These are phyloP conservation scores for Ophioninae sp. DNA, from an alignment of 2,888 invertebrate genomes.

Conservation along the genomic window DNA sequence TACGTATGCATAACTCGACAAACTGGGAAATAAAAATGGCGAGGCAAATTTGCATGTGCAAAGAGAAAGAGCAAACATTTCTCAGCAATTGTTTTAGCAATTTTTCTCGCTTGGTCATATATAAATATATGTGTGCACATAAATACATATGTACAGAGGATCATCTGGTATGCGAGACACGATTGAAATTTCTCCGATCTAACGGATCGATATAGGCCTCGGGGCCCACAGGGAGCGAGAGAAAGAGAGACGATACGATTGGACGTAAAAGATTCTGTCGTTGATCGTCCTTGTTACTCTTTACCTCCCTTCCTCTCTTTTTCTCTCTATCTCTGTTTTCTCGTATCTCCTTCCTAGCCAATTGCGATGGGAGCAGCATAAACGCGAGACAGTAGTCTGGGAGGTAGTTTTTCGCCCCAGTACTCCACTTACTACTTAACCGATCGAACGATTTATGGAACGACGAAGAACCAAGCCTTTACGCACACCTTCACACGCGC, in stretches of 20 bases:
- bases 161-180: conserved; percentile 61
- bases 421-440: conserved; percentile 78
- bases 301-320: background rate
- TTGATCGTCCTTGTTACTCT: conserved; percentile 22
- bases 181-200: conserved; percentile 73
- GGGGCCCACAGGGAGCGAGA: conserved; percentile 53
- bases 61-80: conserved; percentile 13
- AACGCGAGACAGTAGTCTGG: conserved; percentile 69
- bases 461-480: conserved; percentile 62
- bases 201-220: conserved; percentile 70
- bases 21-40: background rate
- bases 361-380: conserved; percentile 47
- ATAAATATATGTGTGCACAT: background rate
- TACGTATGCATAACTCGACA: background rate
- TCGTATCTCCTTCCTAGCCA: conserved; percentile 8
- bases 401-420: conserved; percentile 78
- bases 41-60: conserved; percentile 1
- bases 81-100: conserved; percentile 4
- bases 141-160: conserved; percentile 49
- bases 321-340: conserved; percentile 1
- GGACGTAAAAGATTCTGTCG: conserved; percentile 22
- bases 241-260: conserved; percentile 31
- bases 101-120: background rate
- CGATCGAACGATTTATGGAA: conserved; percentile 74
- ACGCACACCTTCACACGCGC: conserved; percentile 15